Conservation (phyloP, 2,113 vertebrate genomes). For the Prolemur simus region DNA sequence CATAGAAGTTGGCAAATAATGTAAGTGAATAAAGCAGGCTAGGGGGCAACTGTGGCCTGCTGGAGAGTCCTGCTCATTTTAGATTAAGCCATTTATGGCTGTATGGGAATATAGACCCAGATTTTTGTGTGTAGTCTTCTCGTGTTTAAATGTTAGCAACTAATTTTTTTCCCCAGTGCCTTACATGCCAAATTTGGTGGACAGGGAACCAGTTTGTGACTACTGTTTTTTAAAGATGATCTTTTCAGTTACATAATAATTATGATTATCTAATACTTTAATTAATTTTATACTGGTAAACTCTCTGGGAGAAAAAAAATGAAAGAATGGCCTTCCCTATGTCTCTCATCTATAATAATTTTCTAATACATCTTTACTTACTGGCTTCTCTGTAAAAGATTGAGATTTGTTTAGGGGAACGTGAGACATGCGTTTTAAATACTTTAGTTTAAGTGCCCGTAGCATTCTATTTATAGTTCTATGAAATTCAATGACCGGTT, state of each 20-base stretch:
- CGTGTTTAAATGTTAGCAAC: neutral
- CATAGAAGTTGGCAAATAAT: neutral
- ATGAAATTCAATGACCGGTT: neutral
- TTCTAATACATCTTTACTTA: neutral
- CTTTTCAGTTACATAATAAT: neutral
- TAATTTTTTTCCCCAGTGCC: neutral
- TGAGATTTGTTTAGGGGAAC: neutral
- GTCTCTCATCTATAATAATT: neutral
- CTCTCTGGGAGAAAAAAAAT: neutral
- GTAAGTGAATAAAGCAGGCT: neutral
- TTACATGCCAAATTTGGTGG: neutral
- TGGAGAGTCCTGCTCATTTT: neutral
- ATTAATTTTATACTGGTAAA: neutral
- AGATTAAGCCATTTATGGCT: neutral
- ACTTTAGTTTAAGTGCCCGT: conserved; percentile 15
- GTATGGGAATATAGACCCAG: neutral
- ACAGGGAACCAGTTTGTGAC: neutral
- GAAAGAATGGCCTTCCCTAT: neutral
- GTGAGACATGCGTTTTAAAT: neutral
- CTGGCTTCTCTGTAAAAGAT: neutral
- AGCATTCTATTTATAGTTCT: neutral
- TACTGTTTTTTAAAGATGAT: neutral
- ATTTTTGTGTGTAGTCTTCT: neutral
- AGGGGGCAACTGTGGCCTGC: neutral
- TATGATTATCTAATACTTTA: neutral